Evolutionary conservation across 2,113 vertebrate species (phyloP).

Genomic region (Vidua chalybeata): DNA sequence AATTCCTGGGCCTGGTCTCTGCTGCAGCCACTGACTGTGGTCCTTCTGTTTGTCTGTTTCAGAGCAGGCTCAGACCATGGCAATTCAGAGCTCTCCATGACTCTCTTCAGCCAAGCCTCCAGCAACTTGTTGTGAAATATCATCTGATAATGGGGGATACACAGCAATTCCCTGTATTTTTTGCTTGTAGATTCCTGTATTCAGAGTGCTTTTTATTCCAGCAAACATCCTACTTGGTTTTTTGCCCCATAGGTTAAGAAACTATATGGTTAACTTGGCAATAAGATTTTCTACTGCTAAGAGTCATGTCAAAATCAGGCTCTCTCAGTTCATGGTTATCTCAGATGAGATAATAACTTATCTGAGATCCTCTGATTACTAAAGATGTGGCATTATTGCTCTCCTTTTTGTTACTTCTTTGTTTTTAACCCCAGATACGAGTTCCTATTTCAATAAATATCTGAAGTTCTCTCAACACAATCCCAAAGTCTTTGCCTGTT

Average conservation of each 20-base stretch:
- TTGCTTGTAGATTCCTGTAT: neutral
- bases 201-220: neutral
- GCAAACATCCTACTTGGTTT: neutral
- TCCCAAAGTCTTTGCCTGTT: neutral
- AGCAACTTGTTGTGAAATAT: neutral
- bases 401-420: neutral
- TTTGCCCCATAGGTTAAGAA: neutral
- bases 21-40: neutral
- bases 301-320: neutral
- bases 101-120: neutral
- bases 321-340: neutral
- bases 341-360: neutral
- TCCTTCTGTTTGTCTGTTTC: neutral
- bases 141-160: neutral
- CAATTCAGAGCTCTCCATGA: neutral
- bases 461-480: neutral
- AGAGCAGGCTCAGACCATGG: neutral
- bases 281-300: neutral
- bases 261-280: neutral
- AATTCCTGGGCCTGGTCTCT: neutral
- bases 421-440: neutral
- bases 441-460: neutral
- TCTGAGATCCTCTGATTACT: neutral
- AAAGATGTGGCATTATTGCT: neutral
- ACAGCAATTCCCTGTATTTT: neutral